Evolutionary conservation across 1,140 invertebrate genomes (phyloP), one percentile per base, ranked within the genome.

Genomic region (Drosophila prosaltans): DNA sequence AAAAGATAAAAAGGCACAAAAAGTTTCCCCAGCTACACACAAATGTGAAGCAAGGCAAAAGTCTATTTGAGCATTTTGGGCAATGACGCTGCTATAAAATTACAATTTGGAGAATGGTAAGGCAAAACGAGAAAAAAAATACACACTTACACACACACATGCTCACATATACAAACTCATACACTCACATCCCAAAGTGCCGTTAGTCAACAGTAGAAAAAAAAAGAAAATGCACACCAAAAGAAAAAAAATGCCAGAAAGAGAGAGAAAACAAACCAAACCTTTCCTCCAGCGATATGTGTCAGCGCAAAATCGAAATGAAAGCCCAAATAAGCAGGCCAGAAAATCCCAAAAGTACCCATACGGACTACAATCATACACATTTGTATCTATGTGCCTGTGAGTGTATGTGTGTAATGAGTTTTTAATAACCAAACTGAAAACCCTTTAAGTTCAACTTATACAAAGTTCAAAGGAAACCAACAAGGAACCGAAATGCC

Each of bases 21-120:
- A 73, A 77, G 65, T 73, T 64, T 55, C 55, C 43, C 32, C 60
- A 59, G 21, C 16, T 48, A 3, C 45, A 48, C 8, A 8, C 45
- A 21, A 48, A 48, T 48, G 58, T 51, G 61, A 65, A 76, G 70
- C 58, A 64, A 69, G 72, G 63, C 57, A 79, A 86, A 72, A 86
- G 80, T 82, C 83, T 86, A 88, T 86, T 88, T 86, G 76, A 82
- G 72, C 80, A 86, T 86, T 85, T 76, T 86, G 83, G 83, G 76
- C 83, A 86, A 86, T 88, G 83, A 88, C 80, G 83, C 76, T 80
- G 83, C 82, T 86, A 86, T 86, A 86, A 86, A 86, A 86, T 86
- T 86, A 86, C 82, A 86, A 86, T 86, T 86, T 86, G 83, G 83
- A 83, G 83, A 86, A 86, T 86, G 82, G 83, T 83, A 88, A 74